These are phyloP conservation scores for Vanessa cardui DNA, from an alignment of 2,888 invertebrate genomes.

Conservation along the genomic window DNA sequence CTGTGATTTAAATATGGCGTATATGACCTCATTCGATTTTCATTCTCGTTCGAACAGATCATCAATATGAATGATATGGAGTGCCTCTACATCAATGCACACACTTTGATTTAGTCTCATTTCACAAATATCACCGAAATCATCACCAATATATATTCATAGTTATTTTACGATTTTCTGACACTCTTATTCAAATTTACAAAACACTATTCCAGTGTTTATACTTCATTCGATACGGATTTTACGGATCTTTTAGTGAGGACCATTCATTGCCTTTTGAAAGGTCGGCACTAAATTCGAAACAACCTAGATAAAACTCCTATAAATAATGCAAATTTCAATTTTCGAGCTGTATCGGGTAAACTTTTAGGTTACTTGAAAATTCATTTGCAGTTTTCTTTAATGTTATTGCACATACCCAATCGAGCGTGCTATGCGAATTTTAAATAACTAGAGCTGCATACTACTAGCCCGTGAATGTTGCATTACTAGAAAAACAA, in stretches of 20 bases:
- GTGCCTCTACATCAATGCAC: no score
- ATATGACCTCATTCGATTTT: no score
- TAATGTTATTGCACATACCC: conserved; percentile 12
- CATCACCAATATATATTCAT: no score
- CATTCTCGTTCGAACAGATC: no score
- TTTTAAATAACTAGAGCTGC: not conserved
- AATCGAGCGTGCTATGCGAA: conserved; percentile 4
- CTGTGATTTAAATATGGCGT: no score
- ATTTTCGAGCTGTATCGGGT: conserved; percentile 21
- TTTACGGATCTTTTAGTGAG: conserved; percentile 19
- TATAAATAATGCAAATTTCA: conserved; percentile 31
- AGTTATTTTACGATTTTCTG: no score
- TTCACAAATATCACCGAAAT: no score
- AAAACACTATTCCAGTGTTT: not conserved
- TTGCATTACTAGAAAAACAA: not conserved
- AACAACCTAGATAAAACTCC: conserved; percentile 28
- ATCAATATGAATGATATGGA: no score
- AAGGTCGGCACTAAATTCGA: conserved; percentile 25
- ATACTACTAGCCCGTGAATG: not conserved
- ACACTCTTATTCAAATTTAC: not conserved
- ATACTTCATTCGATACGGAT: conserved; percentile 8
- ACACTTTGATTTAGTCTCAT: no score
- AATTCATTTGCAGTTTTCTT: conserved; percentile 18
- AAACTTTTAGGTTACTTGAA: conserved; percentile 24
- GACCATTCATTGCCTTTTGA: conserved; percentile 18